A percentile compares a stretch with the other conserved stretches of the same genome.
Evolutionary conservation across 2,888 invertebrate species (phyloP).

Genomic region (Drosophila paramelanica): DNA sequence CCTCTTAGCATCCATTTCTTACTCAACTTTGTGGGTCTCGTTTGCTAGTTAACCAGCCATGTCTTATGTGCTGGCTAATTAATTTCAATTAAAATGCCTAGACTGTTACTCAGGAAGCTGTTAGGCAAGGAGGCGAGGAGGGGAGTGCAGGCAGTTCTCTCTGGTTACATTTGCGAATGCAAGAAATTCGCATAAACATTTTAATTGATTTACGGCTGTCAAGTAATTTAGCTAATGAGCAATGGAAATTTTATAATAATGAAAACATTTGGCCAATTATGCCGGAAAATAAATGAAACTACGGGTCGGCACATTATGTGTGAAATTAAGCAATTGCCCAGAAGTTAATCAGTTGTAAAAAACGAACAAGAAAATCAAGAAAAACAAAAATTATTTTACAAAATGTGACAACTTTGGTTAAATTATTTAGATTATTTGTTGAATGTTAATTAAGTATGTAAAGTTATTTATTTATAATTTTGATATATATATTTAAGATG

Average conservation of each 20-base stretch:
- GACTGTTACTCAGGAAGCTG: conserved; percentile 53
- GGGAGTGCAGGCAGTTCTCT: not conserved
- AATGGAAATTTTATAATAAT: conserved; percentile 34
- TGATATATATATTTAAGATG: not conserved
- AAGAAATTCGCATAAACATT: conserved; percentile 60
- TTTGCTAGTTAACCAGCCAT: conserved; percentile 60
- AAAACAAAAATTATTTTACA: no score
- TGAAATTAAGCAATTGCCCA: not conserved
- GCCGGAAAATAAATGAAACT: not conserved
- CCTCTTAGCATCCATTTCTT: conserved; percentile 2
- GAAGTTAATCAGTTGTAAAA: not conserved
- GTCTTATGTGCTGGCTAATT: conserved; percentile 71
- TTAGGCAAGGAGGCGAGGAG: no score
- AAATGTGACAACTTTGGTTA: no score
- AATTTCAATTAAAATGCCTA: conserved; percentile 79
- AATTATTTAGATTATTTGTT: no score
- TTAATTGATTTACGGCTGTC: conserved; percentile 73
- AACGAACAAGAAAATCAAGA: no score
- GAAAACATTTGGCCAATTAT: conserved; percentile 38
- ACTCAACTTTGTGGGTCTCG: conserved; percentile 44
- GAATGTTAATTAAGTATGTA: not conserved
- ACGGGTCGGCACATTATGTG: not conserved
- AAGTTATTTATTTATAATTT: not conserved
- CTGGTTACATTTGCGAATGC: conserved; percentile 29
- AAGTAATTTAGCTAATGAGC: conserved; percentile 53